Base-by-base conservation (phyloP, 2,888 invertebrate genomes). In the Colostygia pectinataria region DNA sequence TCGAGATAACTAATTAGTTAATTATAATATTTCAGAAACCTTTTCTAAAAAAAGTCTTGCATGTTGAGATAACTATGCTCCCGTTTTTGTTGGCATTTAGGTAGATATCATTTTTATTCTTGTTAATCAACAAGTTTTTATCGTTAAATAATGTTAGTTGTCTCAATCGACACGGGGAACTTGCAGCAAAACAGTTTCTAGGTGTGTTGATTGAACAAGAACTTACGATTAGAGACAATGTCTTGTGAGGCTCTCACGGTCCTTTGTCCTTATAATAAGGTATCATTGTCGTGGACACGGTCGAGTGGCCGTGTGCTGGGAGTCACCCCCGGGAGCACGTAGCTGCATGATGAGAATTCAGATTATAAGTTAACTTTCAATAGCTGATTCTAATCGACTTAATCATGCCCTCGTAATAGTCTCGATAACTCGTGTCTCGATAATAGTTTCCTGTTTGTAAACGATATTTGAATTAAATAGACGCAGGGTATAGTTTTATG, bases 211-310 rank as follows among this genome's bases (percentile, higher is more conserved):
- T n/a, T n/a, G n/a, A n/a, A n/a, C n/a, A n/a, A n/a, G n/a, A n/a
- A n/a, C n/a, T n/a, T 65, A 62, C 37, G 59, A 61, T 56, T 58
- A 59, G 59, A 62, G 65, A 74, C 75, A 80, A 78, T 75, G 74
- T 71, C 64, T 62, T 63, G 66, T 66, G 66, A 59, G 59, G 64
- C 68, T 87, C 87, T 73, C 87, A 85, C 85, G 85, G 64, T 79
- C 75, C 71, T 76, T 76, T 78, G 75, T 76, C 75, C 73, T 74
- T 74, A 75, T 81, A 78, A 80, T 81, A 80, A 80, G 74, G 75
- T 73, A 74, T 80, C 76, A 83, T 84, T 86, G 83, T 86, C 69
- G 77, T 74, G 73, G 86, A 71, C 80, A 84, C 77, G 88, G 68
- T 75, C 63, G 71, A 74, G 65, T 61, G 78, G 72, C 77, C 68